Evolutionary conservation across 1,140 invertebrate species (phyloP), one percentile per base, ranked within the genome.

Genomic region (Panagrolaimus sp.): DNA sequence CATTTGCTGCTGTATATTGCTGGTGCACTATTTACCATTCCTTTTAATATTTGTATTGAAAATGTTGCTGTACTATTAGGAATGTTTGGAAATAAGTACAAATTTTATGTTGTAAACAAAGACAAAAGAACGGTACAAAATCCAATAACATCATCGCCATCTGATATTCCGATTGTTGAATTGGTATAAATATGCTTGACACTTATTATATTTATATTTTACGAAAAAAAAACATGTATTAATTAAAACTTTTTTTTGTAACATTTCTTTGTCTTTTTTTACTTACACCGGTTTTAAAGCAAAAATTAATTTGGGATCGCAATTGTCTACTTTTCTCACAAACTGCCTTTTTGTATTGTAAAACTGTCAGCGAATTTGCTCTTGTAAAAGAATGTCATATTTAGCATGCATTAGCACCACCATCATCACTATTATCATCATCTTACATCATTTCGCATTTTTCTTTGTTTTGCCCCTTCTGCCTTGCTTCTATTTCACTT

Each of bases 1-100:
- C 64, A 70, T 16, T 61, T 82, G 20, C 23, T 75, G 5, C 44
- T 83, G 44, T 82, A 82, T 53, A 66, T 74, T 47, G 47, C 70
- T 5, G 82, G 80, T 47, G 82, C 80, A 20, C 47, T 83, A 13
- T 38, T 82, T 16, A 74, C 74, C 1, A 77, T 83, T 23, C 80
- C 80, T 11, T 83, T 82, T 63, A 82, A 82, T 64, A 78, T 83
- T 47, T 63, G 76, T 20, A 83, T 82, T n/a, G 80, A 82, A 65
- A 83, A 82, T 66, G 62, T 80, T 23, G 80, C 80, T 53, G 82
- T 83, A 25, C 53, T 82, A 23, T 64, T 82, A 42, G 80, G 80
- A 48, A 74, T 83, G 65, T 77, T 77, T 62, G 81, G 79, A 1
- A 51, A 69, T 43, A 83, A 83, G 66, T 66, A 82, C 68, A 69